phyloP scores from a whole-genome alignment of 2,797 vertebrate genomes.

The Peromyscus melanophrys region DNA sequence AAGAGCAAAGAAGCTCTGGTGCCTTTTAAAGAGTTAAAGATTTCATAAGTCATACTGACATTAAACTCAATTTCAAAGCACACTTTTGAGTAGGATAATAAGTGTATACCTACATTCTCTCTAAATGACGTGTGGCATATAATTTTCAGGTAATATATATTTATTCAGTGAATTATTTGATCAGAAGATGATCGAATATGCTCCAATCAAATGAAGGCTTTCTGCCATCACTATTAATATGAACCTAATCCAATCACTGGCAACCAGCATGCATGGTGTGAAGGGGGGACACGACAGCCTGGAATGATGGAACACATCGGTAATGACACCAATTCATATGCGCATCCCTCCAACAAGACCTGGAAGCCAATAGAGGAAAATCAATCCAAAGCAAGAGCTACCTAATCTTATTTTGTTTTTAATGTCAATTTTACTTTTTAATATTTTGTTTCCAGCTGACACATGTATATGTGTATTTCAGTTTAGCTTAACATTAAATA shows the following conservation, averaged over 20 bases:
- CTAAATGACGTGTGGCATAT: not conserved
- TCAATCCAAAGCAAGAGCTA: not conserved
- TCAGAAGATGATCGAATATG: not conserved
- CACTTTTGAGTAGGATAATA: constrained; percentile 50
- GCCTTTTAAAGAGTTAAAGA: not conserved
- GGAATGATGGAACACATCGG: not conserved
- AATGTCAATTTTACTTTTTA: not conserved
- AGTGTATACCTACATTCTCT: constrained; percentile 3
- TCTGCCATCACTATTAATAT: not conserved
- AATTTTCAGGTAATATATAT: constrained; percentile 11
- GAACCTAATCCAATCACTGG: not conserved
- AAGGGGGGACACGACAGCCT: not conserved
- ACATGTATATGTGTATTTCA: not conserved
- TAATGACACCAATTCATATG: not conserved
- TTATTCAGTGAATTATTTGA: constrained; percentile 52
- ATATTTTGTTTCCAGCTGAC: not conserved
- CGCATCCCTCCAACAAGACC: not conserved
- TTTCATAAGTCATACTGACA: not conserved
- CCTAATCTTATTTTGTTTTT: constrained; percentile 1
- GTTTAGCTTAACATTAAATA: not conserved
- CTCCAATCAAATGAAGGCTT: not conserved
- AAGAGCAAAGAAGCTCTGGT: not conserved
- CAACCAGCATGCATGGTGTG: not conserved
- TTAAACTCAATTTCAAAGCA: not conserved
- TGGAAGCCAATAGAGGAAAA: not conserved